Evolutionary conservation across 2,113 vertebrate species (phyloP), one percentile per base, ranked within the genome.

Genomic region (Oryzias woworae): DNA sequence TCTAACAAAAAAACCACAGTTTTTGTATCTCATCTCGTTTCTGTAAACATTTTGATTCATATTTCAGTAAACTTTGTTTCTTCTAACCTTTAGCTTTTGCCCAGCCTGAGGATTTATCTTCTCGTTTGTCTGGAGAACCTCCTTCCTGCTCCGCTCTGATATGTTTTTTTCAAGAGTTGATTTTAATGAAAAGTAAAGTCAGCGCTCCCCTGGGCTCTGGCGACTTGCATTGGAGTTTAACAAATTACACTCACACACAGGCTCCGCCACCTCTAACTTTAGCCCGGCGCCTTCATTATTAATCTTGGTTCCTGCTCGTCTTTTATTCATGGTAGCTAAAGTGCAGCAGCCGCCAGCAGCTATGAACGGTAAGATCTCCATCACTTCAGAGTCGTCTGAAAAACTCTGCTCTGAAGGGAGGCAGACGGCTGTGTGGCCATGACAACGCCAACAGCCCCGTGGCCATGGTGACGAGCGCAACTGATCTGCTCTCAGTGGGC

Each of bases 301-400:
- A 68, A 89, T 86, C 67, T 49, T 10, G 44, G 64, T 59, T 80
- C 72, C 46, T 45, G 59, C 73, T 88, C 56, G 14, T 88, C 58
- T 87, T 86, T 90, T 86, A 88, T 88, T 88, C 71, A 88, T 90
- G 75, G 66, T 50, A 41, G 61, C 76, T 79, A 84, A 87, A 87
- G 77, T 86, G 78, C 82, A 75, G 72, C 71, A 42, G 47, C 73
- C 24, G 70, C 68, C 74, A 23, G 52, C 62, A 71, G 85, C 79
- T 61, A 62, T 53, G 36, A 78, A 54, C 77, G 24, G 60, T 1
- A 4, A 65, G 65, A 50, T 61, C 74, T 73, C 66, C 64, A 55
- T 64, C 67, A 46, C 58, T 4, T 62, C 53, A 0, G 14, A 16
- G 1, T 48, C 61, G 50, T 41, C 55, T 41, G 43, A 26, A 31